These are phyloP conservation scores for Sclerurus mexicanus DNA, from an alignment of 2,113 vertebrate genomes.

Conservation along the genomic window DNA sequence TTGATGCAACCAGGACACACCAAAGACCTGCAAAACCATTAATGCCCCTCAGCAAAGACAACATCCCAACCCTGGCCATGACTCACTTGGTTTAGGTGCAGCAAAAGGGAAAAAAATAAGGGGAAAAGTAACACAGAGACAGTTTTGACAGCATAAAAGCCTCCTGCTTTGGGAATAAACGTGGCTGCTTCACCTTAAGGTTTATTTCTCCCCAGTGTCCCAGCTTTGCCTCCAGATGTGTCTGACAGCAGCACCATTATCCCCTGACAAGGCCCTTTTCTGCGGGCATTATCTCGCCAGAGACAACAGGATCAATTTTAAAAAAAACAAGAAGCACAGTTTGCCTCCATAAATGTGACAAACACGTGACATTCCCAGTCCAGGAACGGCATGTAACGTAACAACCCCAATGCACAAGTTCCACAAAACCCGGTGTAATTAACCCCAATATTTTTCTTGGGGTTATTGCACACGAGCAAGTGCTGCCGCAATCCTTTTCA, in stretches of 20 bases:
- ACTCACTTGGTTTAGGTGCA: not conserved
- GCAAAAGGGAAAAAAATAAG: not conserved
- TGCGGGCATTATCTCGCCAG: not conserved
- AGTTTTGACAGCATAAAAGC: constrained; percentile 20
- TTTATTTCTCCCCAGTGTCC: constrained; percentile 21
- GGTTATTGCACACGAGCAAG: not conserved
- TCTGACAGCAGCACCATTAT: not conserved
- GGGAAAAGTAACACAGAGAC: not conserved
- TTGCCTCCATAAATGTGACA: not conserved
- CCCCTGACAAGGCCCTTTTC: not conserved
- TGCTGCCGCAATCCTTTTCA: not conserved
- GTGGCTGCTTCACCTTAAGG: not conserved
- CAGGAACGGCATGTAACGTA: not conserved
- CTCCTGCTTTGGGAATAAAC: not conserved
- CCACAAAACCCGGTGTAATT: not conserved
- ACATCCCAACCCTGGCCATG: not conserved
- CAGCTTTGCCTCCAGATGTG: not conserved
- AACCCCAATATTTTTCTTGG: not conserved
- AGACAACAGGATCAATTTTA: not conserved
- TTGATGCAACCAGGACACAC: not conserved
- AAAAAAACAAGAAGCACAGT: not conserved
- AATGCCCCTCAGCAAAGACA: not conserved
- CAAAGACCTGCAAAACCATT: not conserved
- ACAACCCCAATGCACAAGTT: not conserved
- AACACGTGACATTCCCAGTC: not conserved